Conservation (phyloP, 2,113 vertebrate species). For the Psammodynastes pulverulentus region DNA sequence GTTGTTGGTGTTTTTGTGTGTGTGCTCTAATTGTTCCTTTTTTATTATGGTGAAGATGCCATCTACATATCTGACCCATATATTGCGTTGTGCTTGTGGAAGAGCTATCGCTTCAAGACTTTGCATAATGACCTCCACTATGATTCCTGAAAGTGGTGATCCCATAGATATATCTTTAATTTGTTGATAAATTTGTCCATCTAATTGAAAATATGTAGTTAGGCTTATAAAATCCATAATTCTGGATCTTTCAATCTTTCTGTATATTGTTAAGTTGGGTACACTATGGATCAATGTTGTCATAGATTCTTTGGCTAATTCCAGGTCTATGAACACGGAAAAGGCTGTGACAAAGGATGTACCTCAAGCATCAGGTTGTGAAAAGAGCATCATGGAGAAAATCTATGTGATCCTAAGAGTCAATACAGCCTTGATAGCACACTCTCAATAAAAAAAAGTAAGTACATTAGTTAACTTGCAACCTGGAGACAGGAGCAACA, state of each 20-base stretch:
- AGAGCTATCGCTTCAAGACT: background rate
- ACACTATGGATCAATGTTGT: background rate
- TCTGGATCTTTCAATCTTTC: background rate
- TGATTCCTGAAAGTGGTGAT: background rate
- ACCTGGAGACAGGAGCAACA: background rate
- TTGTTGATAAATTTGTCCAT: background rate
- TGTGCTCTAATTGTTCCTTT: no score
- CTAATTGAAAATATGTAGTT: background rate
- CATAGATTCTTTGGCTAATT: background rate
- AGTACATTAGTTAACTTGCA: background rate
- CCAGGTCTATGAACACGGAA: background rate
- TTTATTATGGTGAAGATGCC: background rate
- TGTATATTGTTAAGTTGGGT: background rate
- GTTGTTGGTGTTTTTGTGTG: no score
- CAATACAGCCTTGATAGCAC: background rate
- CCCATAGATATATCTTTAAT: background rate
- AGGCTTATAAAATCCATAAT: background rate
- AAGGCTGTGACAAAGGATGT: background rate
- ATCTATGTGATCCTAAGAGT: background rate
- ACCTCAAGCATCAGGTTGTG: background rate
- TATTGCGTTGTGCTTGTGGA: background rate
- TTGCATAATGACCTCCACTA: background rate
- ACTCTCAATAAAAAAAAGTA: background rate
- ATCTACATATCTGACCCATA: background rate
- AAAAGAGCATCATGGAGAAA: background rate